Conservation (phyloP, 2,888 invertebrate genomes). For the Oligia fasciuncula region DNA sequence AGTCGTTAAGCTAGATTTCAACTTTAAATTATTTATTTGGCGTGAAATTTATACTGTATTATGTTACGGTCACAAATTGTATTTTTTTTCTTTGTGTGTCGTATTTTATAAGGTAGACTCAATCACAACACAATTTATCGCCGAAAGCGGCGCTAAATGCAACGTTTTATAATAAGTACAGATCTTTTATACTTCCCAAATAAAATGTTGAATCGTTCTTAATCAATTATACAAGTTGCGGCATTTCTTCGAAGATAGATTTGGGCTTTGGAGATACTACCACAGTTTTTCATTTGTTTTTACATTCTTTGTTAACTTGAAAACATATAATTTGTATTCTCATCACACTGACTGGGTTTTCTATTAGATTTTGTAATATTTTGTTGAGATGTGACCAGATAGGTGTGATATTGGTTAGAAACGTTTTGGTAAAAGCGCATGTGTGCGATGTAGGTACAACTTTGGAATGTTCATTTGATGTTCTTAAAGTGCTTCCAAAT, state of each 20-base stretch:
- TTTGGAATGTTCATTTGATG: constrained; percentile 54
- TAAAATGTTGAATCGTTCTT: constrained; percentile 52
- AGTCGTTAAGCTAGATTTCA: constrained; percentile 88
- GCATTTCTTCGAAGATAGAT: constrained; percentile 52
- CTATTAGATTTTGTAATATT: constrained; percentile 54
- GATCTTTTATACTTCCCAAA: constrained; percentile 55
- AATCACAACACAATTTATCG: constrained; percentile 43
- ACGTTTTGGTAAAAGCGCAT: constrained; percentile 42
- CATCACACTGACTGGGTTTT: constrained; percentile 50
- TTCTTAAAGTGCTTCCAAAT: constrained; percentile 67
- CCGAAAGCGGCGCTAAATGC: constrained; percentile 57
- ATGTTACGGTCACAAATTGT: constrained; percentile 81
- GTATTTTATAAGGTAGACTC: constrained; percentile 54
- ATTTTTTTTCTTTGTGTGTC: constrained; percentile 62
- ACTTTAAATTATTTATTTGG: constrained; percentile 83
- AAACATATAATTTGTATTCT: constrained; percentile 47
- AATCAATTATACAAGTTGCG: constrained; percentile 45
- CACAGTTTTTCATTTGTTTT: constrained; percentile 58
- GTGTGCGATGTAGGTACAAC: constrained; percentile 21
- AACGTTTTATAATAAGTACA: constrained; percentile 61
- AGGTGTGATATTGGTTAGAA: constrained; percentile 81
- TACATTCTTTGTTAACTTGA: constrained; percentile 32
- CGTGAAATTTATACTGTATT: constrained; percentile 73
- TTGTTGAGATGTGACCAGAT: constrained; percentile 61
- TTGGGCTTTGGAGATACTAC: constrained; percentile 62